Conservation (phyloP, 2,113 vertebrate genomes). For the Tragelaphus buxtoni region DNA sequence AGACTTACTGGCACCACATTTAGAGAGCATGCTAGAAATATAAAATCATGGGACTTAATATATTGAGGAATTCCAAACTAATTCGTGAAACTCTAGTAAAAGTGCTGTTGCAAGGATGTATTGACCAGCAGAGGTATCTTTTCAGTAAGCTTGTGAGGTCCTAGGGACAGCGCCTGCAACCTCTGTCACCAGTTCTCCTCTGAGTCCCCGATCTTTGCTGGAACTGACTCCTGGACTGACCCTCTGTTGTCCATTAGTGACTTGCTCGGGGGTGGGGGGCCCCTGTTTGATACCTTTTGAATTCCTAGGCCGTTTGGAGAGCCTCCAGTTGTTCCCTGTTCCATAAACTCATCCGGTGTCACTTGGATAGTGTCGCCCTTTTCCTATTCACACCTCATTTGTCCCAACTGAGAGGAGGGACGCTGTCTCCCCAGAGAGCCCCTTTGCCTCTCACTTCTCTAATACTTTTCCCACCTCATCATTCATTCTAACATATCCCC, state of each 20-base stretch:
- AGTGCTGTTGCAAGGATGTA: background rate
- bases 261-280: background rate
- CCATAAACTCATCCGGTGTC: background rate
- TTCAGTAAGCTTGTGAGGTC: background rate
- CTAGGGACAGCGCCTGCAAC: accelerated
- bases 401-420: background rate
- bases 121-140: background rate
- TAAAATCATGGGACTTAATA: background rate
- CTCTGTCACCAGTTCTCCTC: background rate
- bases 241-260: background rate
- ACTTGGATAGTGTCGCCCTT: background rate
- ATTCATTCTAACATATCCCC: background rate
- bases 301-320: background rate
- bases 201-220: background rate
- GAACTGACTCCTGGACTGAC: background rate
- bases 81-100: background rate
- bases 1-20: background rate
- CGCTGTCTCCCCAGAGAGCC: background rate
- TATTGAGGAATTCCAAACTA: background rate
- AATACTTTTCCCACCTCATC: background rate
- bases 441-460: background rate
- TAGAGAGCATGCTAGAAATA: background rate
- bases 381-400: background rate
- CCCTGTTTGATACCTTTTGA: background rate
- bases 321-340: background rate